Base-by-base conservation (phyloP, 2,888 invertebrate genomes). In the Timema podura region DNA sequence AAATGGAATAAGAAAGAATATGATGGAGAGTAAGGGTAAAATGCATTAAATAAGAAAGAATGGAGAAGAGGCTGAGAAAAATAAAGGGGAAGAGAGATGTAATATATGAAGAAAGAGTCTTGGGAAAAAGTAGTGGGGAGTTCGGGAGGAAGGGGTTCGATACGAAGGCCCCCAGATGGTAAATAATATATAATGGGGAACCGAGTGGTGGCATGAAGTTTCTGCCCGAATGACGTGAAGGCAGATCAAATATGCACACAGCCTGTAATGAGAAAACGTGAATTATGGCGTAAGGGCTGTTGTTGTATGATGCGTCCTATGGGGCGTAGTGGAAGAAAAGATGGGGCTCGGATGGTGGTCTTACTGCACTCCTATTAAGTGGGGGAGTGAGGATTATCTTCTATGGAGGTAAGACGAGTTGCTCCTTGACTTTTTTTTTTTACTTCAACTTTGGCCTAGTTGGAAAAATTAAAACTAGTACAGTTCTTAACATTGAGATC, bases 31-130 rank as follows among this genome's bases (percentile, higher is more conserved):
- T 61, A 61, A 61, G 61, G 61, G 61, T 61, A 45, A 61, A 61
- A 61, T 61, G 61, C 61, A 61, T 61, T 61, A 61, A 61, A 61
- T 61, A 61, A 61, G 61, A 61, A 61, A 61, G 61, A 61, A 61
- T 61, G 61, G 61, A 61, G 61, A 30, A 30, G 30, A 61, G 61
- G 61, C 61, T 30, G 61, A 30, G 45, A 61, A 61, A 61, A 45
- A 13, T 45, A 51, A 61, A 30, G 61, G 61, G 61, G 61, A 61
- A 45, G 61, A 30, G 30, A 30, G 30, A 45, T 61, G 61, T 61
- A 61, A 61, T 61, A 61, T 61, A 61, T 61, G 61, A 61, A 61
- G 61, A 61, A 61, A 61, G 61, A 16, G 45, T 30, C 61, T 45
- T 45, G 61, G 30, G 30, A 30, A 30, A 13, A 30, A 44, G 61